Base-by-base conservation (phyloP, 1,140 invertebrate species). In the Tenebrio molitor region DNA sequence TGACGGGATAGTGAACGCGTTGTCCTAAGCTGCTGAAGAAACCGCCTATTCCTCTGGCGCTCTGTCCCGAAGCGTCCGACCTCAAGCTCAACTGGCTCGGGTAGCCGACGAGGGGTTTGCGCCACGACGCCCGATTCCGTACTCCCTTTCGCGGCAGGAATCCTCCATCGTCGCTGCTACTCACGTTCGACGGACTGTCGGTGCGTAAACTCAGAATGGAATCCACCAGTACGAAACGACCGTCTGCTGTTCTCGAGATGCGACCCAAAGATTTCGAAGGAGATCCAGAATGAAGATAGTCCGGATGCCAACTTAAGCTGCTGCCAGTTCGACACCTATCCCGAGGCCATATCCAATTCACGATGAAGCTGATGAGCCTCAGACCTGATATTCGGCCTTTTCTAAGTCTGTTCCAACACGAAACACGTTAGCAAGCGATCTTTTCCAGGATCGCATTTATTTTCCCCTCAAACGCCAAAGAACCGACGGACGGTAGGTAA, bases 321-420 rank as follows among this genome's bases (percentile, higher is more conserved):
- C 82, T 80, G 17, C 77, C 80, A 5, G 80, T 77, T 34, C 80
- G 78, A 83, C 89, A 90, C 68, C 89, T 87, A 78, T 89, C 88
- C 76, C 85, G 85, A 75, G 89, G 89, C 89, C 89, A 91, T 77
- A 91, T 87, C 89, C 89, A 91, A 81, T 90, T 89, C 63, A 85
- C 84, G 71, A 89, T 86, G 80, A 91, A 89, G 58, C 84, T 83
- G 75, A 91, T 83, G 75, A 91, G 87, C 83, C 87, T 92, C 89
- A 95, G 85, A 94, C 93, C 91, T 93, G 93, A 92, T 95, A 95
- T 90, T 95, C 93, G 87, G 93, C 93, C 90, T 92, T 93, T 90
- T 91, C 93, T 92, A 93, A 91, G 89, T 93, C 93, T 95, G 86
- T 19, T 8, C 25, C 23, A 58, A 58, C 23, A 29, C 29, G 14